Percentiles rank a stretch among this genome's conserved stretches.
Conservation (phyloP, 1,140 invertebrate species). For the Drosophila pruinosa region DNA sequence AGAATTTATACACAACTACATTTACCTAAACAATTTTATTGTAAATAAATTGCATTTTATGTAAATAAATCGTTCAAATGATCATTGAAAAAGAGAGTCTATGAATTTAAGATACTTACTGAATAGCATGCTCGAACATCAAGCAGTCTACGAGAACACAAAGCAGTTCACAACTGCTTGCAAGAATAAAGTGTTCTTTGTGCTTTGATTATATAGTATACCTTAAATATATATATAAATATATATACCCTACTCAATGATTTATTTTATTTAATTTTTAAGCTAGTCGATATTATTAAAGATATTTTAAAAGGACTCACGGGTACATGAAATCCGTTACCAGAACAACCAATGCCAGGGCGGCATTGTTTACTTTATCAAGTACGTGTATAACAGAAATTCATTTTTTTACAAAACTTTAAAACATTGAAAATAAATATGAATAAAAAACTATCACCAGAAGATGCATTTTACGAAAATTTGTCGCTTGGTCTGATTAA, state of each 20-base stretch:
- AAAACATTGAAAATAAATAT: conserved; percentile 35
- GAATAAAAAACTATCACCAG: conserved; percentile 83
- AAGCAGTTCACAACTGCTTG: too few relatives aligned
- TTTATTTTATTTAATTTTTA: too few relatives aligned
- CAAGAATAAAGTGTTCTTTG: too few relatives aligned
- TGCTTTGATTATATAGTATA: neutral
- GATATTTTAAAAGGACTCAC: neutral
- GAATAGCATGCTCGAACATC: too few relatives aligned
- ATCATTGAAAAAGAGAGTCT: neutral
- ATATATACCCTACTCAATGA: too few relatives aligned
- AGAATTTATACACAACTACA: neutral
- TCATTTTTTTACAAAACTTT: neutral
- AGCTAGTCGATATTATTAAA: too few relatives aligned
- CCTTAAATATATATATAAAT: neutral
- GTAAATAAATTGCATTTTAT: conserved; percentile 14
- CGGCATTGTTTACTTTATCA: conserved; percentile 21
- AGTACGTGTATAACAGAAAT: neutral
- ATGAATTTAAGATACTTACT: too few relatives aligned
- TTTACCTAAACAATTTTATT: neutral
- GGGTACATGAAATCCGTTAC: conserved; percentile 1
- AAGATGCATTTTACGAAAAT: conserved; percentile 92
- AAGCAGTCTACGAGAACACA: neutral
- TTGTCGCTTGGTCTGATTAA: conserved; percentile 88
- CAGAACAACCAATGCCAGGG: conserved; percentile 21
- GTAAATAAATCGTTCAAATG: neutral